phyloP scores from a whole-genome alignment of 2,113 vertebrate species.

The Sander lucioperca region DNA sequence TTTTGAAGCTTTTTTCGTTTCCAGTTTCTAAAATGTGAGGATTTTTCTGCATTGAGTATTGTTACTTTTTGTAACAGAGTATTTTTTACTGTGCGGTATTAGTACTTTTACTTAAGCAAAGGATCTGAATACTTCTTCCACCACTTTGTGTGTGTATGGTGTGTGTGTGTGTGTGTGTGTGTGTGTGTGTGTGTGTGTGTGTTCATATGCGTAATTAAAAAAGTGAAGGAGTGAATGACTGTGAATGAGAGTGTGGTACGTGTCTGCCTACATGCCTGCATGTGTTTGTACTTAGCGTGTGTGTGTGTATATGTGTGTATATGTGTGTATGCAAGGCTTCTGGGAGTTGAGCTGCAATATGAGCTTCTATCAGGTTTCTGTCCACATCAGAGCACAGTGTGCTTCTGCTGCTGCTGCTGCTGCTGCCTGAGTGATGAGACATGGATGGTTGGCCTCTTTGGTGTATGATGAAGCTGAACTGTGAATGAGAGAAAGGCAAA shows the following conservation, averaged over 20 bases:
- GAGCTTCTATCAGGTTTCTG: slow-evolving; percentile 49
- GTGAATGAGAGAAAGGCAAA: neutral
- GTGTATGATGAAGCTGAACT: slow-evolving; percentile 26
- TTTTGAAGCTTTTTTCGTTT: too few relatives aligned
- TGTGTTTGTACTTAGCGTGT: slow-evolving; percentile 70
- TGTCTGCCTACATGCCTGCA: slow-evolving; percentile 53
- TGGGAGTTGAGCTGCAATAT: slow-evolving; percentile 54
- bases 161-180: neutral
- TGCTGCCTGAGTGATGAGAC: slow-evolving; percentile 30
- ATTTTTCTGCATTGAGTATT: too few relatives aligned
- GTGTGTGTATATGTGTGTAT: slow-evolving; percentile 3
- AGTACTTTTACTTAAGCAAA: too few relatives aligned
- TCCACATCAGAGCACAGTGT: slow-evolving; percentile 35
- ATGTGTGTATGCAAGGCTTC: slow-evolving; percentile 27
- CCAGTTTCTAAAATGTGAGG: too few relatives aligned
- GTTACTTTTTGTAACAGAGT: too few relatives aligned
- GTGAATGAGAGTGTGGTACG: too few relatives aligned
- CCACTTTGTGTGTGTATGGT: slow-evolving; percentile 4
- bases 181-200: neutral
- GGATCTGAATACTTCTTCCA: too few relatives aligned
- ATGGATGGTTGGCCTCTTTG: slow-evolving; percentile 36
- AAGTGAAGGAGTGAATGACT: slow-evolving; percentile 28
- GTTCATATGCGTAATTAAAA: slow-evolving; percentile 4
- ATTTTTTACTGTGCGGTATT: too few relatives aligned
- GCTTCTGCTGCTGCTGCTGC: slow-evolving; percentile 32